phyloP scores from a whole-genome alignment of 2,797 vertebrate genomes.

The Lindbergichthys nudifrons region DNA sequence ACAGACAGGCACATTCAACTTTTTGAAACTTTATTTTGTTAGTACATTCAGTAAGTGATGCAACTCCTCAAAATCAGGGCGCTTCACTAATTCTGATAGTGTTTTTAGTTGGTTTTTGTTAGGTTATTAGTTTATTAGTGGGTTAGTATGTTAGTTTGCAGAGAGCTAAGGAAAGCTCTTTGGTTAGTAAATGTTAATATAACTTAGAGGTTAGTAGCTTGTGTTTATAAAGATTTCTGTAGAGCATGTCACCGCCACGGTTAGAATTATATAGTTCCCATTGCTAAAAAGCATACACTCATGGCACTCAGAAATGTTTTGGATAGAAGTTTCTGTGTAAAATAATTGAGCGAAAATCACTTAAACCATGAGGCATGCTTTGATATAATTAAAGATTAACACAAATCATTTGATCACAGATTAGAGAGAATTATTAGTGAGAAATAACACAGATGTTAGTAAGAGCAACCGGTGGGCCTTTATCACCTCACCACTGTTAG shows the following conservation, averaged over 20 bases:
- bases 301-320: conserved; percentile 12
- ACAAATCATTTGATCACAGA: conserved; percentile 17
- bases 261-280: not conserved
- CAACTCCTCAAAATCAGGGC: conserved; percentile 20
- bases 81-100: conserved; percentile 44
- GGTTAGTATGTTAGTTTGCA: conserved; percentile 81
- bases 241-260: not conserved
- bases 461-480: conserved; percentile 40
- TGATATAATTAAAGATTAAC: conserved; percentile 17
- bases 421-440: conserved; percentile 4
- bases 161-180: conserved; percentile 46
- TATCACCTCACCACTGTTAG: conserved; percentile 56
- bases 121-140: conserved; percentile 78
- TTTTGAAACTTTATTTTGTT: conserved; percentile 27
- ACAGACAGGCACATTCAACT: conserved; percentile 24
- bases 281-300: conserved; percentile 3
- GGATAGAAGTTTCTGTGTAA: conserved; percentile 4
- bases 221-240: conserved; percentile 6
- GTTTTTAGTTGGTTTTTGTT: conserved; percentile 63
- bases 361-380: conserved; percentile 48
- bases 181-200: conserved; percentile 69
- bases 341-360: conserved; percentile 12
- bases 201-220: conserved; percentile 58
- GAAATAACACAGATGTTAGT: conserved; percentile 62
- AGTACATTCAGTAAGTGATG: conserved; percentile 42